These are phyloP conservation scores for Glyptemys insculpta DNA, from an alignment of 2,797 vertebrate species.

Conservation along the genomic window DNA sequence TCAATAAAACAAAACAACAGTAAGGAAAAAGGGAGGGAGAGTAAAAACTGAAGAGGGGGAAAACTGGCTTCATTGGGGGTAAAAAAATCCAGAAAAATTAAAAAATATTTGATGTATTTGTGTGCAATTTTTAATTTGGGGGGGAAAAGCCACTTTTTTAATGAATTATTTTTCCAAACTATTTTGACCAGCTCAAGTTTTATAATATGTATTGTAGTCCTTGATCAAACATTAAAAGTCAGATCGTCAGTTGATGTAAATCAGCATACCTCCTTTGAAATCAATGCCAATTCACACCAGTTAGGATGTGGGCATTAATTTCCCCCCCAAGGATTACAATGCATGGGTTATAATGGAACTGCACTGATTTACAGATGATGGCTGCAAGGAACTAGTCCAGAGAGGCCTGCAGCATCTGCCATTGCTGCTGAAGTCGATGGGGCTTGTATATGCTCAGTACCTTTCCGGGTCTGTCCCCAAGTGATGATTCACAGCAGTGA, in stretches of 20 bases:
- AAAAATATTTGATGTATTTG: background rate
- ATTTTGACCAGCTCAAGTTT: background rate
- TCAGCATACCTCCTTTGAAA: background rate
- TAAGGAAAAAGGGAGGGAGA: background rate
- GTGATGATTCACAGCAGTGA: background rate
- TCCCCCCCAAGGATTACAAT: background rate
- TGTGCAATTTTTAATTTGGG: background rate
- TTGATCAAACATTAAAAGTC: background rate
- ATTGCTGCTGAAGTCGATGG: background rate
- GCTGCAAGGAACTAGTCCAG: background rate
- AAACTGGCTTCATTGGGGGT: background rate
- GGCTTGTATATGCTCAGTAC: background rate
- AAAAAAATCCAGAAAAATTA: background rate
- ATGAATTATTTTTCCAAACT: background rate
- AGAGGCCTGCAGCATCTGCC: background rate
- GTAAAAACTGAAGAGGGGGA: background rate
- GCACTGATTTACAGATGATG: background rate
- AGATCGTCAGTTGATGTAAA: background rate
- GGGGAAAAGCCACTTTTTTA: no score
- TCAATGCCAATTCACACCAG: background rate
- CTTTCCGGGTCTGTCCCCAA: background rate
- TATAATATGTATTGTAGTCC: background rate
- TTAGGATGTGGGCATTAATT: background rate
- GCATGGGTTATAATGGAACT: background rate
- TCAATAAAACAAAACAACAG: no score